Conservation (phyloP, 92 coral and sea anemone species). For the Actinernus sp. region DNA sequence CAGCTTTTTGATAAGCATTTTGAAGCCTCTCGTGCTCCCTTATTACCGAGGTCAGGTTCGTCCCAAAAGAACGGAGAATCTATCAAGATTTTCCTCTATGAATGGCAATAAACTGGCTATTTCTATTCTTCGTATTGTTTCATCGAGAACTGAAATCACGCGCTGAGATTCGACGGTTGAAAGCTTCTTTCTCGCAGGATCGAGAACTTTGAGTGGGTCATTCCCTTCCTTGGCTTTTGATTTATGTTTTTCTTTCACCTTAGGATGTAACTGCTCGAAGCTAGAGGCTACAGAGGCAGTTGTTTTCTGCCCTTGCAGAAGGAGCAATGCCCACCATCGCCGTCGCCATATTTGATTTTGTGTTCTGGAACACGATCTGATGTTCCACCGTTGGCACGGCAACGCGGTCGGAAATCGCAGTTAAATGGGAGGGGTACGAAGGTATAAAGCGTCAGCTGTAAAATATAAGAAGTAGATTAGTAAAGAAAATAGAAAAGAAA, state of each 20-base stretch:
- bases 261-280: slow-evolving; percentile 73
- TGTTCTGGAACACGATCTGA: slow-evolving; percentile 42
- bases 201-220: slow-evolving; percentile 94
- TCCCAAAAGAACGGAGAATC: slow-evolving; percentile 91
- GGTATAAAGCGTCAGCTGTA: too few relatives aligned
- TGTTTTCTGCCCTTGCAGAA: slow-evolving; percentile 77
- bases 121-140: slow-evolving; percentile 84
- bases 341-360: slow-evolving; percentile 14
- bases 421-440: too few relatives aligned
- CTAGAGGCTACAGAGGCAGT: slow-evolving; percentile 96
- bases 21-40: slow-evolving; percentile 86
- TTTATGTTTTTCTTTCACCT: slow-evolving; percentile 74
- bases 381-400: slow-evolving; percentile 54
- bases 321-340: slow-evolving; percentile 79
- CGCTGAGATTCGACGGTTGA: slow-evolving; percentile 98
- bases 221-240: slow-evolving; percentile 69
- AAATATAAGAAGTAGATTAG: too few relatives aligned
- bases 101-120: slow-evolving; percentile 87
- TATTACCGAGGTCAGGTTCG: slow-evolving; percentile 71
- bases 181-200: slow-evolving; percentile 93
- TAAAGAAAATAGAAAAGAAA: too few relatives aligned
- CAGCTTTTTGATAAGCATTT: slow-evolving; percentile 81
- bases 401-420: too few relatives aligned
- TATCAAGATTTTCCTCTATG: slow-evolving; percentile 79
- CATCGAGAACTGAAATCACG: slow-evolving; percentile 90